Conservation (phyloP, 2,113 vertebrate species). For the Agapornis roseicollis region DNA sequence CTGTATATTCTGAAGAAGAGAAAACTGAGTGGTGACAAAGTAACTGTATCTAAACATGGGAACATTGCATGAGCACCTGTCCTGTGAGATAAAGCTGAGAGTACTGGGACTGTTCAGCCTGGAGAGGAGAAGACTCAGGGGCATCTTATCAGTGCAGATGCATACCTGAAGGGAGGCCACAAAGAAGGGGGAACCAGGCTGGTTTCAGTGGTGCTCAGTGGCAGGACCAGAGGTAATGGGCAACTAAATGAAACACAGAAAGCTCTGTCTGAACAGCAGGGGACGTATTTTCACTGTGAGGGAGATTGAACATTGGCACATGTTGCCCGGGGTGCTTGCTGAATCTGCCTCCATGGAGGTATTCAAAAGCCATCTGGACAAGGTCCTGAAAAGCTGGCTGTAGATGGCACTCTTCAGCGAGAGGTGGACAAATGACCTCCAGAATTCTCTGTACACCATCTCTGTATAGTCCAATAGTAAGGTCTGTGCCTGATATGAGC, state of each 20-base stretch:
- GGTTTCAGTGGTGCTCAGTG: background rate
- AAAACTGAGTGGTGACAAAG: background rate
- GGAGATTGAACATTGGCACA: background rate
- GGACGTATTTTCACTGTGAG: background rate
- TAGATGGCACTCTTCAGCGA: background rate
- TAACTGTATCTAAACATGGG: background rate
- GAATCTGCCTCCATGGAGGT: background rate
- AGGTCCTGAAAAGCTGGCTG: background rate
- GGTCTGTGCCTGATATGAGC: fast-evolving
- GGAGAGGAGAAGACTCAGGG: background rate
- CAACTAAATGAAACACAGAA: background rate
- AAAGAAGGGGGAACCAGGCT: background rate
- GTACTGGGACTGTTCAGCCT: background rate
- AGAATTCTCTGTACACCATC: background rate
- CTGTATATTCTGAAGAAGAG: background rate
- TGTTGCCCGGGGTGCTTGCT: background rate
- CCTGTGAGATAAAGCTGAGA: background rate
- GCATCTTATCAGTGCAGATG: background rate
- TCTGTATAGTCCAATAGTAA: background rate
- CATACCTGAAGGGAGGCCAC: background rate
- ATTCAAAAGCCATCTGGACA: background rate
- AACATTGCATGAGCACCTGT: background rate
- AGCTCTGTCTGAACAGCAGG: background rate
- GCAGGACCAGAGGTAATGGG: background rate
- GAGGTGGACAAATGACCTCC: too few relatives aligned